phyloP scores from a whole-genome alignment of 2,888 invertebrate species.

The Cataglyphis albicans region DNA sequence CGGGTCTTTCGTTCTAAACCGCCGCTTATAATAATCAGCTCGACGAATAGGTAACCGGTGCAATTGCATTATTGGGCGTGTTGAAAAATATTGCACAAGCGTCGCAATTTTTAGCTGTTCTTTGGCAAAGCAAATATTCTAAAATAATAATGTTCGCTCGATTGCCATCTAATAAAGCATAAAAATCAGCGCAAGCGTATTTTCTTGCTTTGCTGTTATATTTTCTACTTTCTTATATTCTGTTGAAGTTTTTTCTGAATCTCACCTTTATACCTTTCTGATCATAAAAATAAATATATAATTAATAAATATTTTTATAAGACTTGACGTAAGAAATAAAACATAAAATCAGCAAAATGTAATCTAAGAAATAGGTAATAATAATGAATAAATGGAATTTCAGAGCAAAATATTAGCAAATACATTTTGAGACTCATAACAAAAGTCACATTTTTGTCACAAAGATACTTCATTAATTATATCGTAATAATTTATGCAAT shows the following conservation, averaged over 20 bases:
- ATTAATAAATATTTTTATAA: not conserved
- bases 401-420: not conserved
- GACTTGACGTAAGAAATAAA: not conserved
- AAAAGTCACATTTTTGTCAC: not conserved
- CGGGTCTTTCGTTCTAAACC: not conserved
- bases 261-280: not conserved
- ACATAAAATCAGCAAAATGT: not conserved
- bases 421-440: not conserved
- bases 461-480: constrained; percentile 7
- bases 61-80: constrained; percentile 38
- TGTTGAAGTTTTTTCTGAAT: not conserved
- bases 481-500: not conserved
- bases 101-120: not conserved
- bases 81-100: not conserved
- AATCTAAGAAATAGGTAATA: not conserved
- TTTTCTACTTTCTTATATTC: not conserved
- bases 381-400: not conserved
- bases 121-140: not conserved
- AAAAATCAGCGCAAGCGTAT: not conserved
- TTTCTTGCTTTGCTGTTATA: no score
- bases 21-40: constrained; percentile 39
- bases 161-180: not conserved
- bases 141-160: not conserved
- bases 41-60: constrained; percentile 18
- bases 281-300: not conserved